phyloP scores from a whole-genome alignment of 2,113 vertebrate species.

The Lynx canadensis region DNA sequence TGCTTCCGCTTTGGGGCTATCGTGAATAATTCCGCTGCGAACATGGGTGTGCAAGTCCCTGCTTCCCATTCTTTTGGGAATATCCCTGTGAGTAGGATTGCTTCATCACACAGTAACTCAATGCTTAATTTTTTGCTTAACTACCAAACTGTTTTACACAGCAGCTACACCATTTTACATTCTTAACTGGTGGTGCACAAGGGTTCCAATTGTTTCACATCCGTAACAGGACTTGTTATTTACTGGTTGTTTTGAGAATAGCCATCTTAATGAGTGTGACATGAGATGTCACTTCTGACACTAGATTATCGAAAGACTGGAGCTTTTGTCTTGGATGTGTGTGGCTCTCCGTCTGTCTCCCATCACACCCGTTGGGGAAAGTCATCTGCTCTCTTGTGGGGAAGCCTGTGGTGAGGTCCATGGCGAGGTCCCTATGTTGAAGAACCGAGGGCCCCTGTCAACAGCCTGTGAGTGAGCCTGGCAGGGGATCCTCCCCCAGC shows the following conservation, averaged over 20 bases:
- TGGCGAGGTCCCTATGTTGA: background rate
- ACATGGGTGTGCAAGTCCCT: background rate
- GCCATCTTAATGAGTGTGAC: background rate
- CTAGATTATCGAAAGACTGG: background rate
- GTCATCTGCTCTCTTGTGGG: background rate
- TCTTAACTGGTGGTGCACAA: background rate
- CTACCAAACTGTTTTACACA: background rate
- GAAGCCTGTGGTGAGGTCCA: background rate
- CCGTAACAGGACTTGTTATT: background rate
- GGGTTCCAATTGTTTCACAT: background rate
- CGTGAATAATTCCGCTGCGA: background rate
- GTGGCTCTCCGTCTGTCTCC: background rate
- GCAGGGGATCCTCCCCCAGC: background rate
- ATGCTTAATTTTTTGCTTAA: background rate
- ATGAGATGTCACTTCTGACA: background rate
- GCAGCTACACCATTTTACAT: background rate
- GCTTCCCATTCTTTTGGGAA: background rate
- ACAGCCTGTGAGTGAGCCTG: background rate
- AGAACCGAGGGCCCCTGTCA: background rate
- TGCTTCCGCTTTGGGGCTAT: background rate
- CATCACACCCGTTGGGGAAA: background rate
- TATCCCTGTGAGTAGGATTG: background rate
- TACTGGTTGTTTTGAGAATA: background rate
- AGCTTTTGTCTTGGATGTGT: background rate
- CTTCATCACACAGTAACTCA: background rate